Base-by-base conservation (phyloP, 2,797 vertebrate genomes). In the Scomberomorus guttatus region DNA sequence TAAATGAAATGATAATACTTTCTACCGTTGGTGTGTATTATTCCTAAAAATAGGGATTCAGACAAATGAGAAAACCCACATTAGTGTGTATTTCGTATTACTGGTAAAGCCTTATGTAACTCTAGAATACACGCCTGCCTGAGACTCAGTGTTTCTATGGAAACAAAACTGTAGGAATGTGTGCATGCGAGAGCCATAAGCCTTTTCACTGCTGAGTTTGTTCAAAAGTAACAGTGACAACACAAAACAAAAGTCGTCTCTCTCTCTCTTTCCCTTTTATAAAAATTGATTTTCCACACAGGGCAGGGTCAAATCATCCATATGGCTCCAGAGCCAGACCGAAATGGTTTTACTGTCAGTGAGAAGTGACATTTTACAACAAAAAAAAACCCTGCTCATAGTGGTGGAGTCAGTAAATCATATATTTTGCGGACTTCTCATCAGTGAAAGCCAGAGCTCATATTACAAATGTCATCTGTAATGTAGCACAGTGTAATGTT, bases 71-170 rank as follows among this genome's bases (percentile, higher is more conserved):
- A 90, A 90, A 69, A 85, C 72, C 87, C 84, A 86, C 82, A 86
- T 80, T 59, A 63, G 79, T 86, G 90, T 90, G 87, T 88, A 79
- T 90, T 87, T 88, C 66, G 68, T 92, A 87, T 90, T 90, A 86
- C 88, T 87, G 90, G 77, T 79, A 87, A 90, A 90, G 82, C 84
- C 89, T 95, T 95, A 94, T 92, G 90, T 94, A 94, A 95, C 93
- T 85, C 85, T 67, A 90, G 88, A 93, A 94, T 61, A 91, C 89
- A 92, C 72, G 91, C 88, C 90, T 92, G 92, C 90, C 90, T 64
- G 80, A 92, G 91, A 94, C 83, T 86, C 88, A 82, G 91, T 85
- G 95, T 96, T 95, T 94, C 95, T 94, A 96, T 96, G 95, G 95
- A 94, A 95, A 96, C 95, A 91, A 93, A 93, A 94, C 89, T 91